Base-by-base conservation (phyloP, 2,888 invertebrate genomes). In the Lissocephala sabroskyi region DNA sequence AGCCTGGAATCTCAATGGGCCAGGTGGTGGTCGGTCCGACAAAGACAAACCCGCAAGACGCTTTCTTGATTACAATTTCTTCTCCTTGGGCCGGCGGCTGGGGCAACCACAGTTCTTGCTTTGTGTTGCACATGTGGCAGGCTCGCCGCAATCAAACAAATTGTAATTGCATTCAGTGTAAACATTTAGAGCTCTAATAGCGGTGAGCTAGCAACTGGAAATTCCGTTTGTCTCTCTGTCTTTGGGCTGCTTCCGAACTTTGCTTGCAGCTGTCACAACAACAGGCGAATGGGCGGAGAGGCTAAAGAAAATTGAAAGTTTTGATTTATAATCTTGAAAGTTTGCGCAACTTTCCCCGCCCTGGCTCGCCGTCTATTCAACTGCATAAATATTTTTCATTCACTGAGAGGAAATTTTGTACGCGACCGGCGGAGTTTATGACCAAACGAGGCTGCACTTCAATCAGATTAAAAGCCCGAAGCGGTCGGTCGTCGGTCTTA, bases 381-480 rank as follows among this genome's bases (percentile, higher is more conserved):
- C 58, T 64, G 59, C 65, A 77, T 76, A 76, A 54, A 76, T 67
- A 68, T 73, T 73, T 67, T 64, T 63, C 48, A 54, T 59, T 56
- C 50, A 52, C 54, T 56, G 17, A 49, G 14, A n/a, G n/a, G n/a
- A n/a, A 40, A 28, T 33, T 41, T 33, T 28, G 23, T 5, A 23
- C 23, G 7, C 4, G 23, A 23, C 23, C 64, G 54, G 49, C 74
- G n/a, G n/a, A n/a, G n/a, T n/a, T n/a, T n/a, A n/a, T n/a, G n/a
- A n/a, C n/a, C n/a, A n/a, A n/a, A n/a, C n/a, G n/a, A n/a, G n/a
- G 57, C 68, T 65, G 56, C 59, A 43, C 42, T 57, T 78, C 70
- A 70, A 70, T 70, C 77, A 74, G 77, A 70, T 77, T 77, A 77
- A 70, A 74, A 70, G 68, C 77, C 62, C 77, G 77, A 59, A 57